phyloP scores from a whole-genome alignment of 2,888 invertebrate genomes.

The Anoncus sp. region DNA sequence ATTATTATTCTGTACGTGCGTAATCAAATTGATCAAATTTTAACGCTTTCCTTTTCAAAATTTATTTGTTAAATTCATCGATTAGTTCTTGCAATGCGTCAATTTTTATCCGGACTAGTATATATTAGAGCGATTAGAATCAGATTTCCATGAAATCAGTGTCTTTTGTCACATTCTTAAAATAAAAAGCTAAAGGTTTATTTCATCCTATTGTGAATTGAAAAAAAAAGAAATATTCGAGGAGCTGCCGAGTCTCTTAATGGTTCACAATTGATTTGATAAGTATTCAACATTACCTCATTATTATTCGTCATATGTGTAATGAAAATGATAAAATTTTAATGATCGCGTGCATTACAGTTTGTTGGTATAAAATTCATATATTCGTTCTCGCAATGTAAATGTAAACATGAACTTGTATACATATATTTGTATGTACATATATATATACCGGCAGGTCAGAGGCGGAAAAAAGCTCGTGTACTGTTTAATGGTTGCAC shows the following conservation, averaged over 20 bases:
- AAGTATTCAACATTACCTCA: constrained; percentile 1
- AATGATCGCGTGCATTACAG: neutral
- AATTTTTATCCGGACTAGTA: too few relatives aligned
- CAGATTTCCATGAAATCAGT: too few relatives aligned
- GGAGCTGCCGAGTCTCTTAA: too few relatives aligned
- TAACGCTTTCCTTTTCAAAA: neutral
- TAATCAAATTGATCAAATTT: constrained; percentile 13
- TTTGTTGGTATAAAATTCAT: neutral
- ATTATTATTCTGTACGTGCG: constrained; percentile 7
- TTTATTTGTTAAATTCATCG: constrained; percentile 5
- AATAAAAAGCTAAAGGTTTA: too few relatives aligned
- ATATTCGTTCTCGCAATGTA: neutral
- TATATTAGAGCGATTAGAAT: too few relatives aligned
- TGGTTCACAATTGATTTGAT: neutral
- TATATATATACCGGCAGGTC: neutral
- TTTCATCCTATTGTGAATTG: too few relatives aligned
- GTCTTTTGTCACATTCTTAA: too few relatives aligned
- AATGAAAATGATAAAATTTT: constrained; percentile 22
- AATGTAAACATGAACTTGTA: neutral
- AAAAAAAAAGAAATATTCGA: too few relatives aligned
- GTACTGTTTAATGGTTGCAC: constrained; percentile 50
- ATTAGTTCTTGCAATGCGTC: neutral
- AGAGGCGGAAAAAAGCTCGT: constrained; percentile 57
- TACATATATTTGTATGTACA: too few relatives aligned
- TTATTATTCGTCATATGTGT: constrained; percentile 11